Percentiles rank a stretch among this genome's conserved stretches.
Conservation (phyloP, 2,113 vertebrate genomes). For the Corythoichthys haematopterus region DNA sequence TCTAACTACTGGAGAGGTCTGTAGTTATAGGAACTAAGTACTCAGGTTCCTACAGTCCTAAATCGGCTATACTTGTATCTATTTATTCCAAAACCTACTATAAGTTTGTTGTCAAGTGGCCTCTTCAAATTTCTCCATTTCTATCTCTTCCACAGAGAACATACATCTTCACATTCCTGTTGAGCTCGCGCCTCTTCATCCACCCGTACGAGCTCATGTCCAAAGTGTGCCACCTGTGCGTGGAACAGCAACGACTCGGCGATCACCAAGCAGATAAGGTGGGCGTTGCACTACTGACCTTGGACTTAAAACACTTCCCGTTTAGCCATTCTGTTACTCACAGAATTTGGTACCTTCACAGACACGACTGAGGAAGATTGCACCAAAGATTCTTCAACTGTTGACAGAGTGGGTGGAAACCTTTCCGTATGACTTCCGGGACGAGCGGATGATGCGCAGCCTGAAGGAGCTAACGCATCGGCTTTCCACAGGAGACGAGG, state of each 20-base stretch:
- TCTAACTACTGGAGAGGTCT: too few species aligned
- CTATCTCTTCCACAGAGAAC: constrained; percentile 75
- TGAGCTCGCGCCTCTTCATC: constrained; percentile 89
- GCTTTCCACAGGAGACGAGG: constrained; percentile 82
- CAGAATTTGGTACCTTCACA: constrained; percentile 35
- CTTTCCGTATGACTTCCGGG: constrained; percentile 89
- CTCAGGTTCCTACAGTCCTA: too few species aligned
- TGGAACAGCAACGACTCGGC: constrained; percentile 78
- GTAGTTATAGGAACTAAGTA: too few species aligned
- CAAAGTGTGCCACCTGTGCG: constrained; percentile 84
- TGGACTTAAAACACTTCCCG: neutral
- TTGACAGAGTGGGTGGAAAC: constrained; percentile 91
- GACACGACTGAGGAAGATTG: constrained; percentile 78
- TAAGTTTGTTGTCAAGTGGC: neutral
- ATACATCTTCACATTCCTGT: constrained; percentile 91
- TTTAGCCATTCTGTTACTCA: neutral
- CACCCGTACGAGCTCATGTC: constrained; percentile 87
- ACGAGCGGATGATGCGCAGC: constrained; percentile 89
- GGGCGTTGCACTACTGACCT: neutral
- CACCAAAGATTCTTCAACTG: constrained; percentile 87
- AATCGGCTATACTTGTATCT: too few species aligned
- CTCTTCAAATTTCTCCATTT: neutral
- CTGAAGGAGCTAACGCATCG: constrained; percentile 84
- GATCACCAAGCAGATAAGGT: constrained; percentile 85
- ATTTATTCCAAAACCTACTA: too few species aligned